Evolutionary conservation across 2,888 invertebrate species (phyloP).

Genomic region (Clistopyga incitator): DNA sequence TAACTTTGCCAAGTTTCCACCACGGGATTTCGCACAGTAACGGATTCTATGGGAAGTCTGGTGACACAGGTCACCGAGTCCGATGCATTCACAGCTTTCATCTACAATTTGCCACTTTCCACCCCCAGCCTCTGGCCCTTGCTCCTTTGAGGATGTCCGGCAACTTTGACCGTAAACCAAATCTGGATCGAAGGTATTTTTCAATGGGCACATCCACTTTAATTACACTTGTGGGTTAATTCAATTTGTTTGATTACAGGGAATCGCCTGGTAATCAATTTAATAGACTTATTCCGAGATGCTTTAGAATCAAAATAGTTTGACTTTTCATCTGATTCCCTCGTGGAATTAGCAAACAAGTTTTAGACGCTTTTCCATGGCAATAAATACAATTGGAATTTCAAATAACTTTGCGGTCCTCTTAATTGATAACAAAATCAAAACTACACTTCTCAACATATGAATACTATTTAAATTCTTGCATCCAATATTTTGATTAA

Average conservation of each 20-base stretch:
- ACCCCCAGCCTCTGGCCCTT: background rate
- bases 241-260: background rate
- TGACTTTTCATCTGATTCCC: background rate
- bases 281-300: background rate
- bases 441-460: too few species aligned
- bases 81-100: constrained; percentile 25
- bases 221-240: background rate
- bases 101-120: constrained; percentile 34
- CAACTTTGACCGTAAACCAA: background rate
- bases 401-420: too few species aligned
- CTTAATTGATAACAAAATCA: too few species aligned
- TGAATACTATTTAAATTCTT: too few species aligned
- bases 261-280: background rate
- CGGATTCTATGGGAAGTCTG: constrained; percentile 16
- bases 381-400: too few species aligned
- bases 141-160: background rate
- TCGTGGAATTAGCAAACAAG: background rate
- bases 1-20: constrained; percentile 47
- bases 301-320: background rate
- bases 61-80: constrained; percentile 16
- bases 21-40: constrained; percentile 34
- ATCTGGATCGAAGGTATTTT: background rate
- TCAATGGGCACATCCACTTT: background rate
- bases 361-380: background rate
- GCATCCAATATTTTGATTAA: too few species aligned